Base-by-base conservation (phyloP, 2,797 vertebrate genomes). In the Ceryle rudis region DNA sequence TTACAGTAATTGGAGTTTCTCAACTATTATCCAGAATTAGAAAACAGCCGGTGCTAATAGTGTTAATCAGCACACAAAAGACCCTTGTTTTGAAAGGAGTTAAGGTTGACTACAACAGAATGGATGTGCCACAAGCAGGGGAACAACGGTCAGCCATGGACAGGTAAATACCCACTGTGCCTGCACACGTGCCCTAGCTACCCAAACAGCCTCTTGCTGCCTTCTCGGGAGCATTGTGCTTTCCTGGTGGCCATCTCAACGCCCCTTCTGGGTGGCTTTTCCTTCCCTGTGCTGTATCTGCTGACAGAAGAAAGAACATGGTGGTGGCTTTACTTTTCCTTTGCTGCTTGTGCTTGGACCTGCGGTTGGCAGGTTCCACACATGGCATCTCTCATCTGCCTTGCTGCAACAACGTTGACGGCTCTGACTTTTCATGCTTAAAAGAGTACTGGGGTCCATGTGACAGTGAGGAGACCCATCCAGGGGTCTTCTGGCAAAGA, bases 1-100 rank as follows among this genome's bases (percentile, higher is more conserved):
- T 96, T 97, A 82, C 64, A 85, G 92, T 96, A 94, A 97, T 97
- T 95, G 94, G 82, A 86, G 86, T 90, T 95, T 57, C 19, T 29
- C 93, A 87, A 77, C 94, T 97, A 92, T 95, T 95, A 95, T n/a
- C 66, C 5, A 2, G 73, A 95, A 94, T 90, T 90, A 96, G 88
- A 86, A 95, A 95, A 84, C 73, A 90, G 47, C n/a, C 82, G 82
- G 71, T 91, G 73, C 83, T 97, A 91, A 92, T 90, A 96, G 57
- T 96, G 94, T 96, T 95, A 91, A 96, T 94, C 84, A 89, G 81
- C 62, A 80, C 52, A 90, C 90, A 95, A 93, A 92, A 86, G 90
- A 71, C 57, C 54, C 35, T 73, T 64, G 79, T 54, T 95, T 66
- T 72, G 44, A 47, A 89, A 67, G 64, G 49, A 82, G 28, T 31